Conservation (phyloP, 2,113 vertebrate species). For the Microtus montanus region DNA sequence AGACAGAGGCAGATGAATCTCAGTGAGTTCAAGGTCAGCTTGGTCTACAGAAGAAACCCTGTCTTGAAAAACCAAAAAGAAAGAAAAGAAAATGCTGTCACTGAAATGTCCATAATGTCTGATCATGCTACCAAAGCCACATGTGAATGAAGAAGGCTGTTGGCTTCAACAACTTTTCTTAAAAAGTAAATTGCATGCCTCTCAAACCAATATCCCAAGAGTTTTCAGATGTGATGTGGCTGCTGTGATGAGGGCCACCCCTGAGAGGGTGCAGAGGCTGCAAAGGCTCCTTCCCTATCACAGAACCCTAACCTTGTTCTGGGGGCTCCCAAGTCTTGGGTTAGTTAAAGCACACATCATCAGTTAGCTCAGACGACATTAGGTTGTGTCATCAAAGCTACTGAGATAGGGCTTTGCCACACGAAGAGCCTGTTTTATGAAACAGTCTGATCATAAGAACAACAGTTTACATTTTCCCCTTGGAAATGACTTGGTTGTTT, state of each 20-base stretch:
- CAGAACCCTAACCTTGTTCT: not conserved
- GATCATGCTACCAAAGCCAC: not conserved
- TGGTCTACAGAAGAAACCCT: too few species aligned
- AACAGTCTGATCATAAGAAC: not conserved
- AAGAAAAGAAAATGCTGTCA: not conserved
- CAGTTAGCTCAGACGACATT: not conserved
- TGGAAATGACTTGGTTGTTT: not conserved
- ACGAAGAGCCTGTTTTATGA: constrained; percentile 7
- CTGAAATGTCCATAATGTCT: not conserved
- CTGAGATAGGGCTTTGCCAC: not conserved
- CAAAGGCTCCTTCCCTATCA: not conserved
- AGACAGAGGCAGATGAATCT: too few species aligned
- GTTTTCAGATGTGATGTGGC: not conserved
- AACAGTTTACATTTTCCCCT: not conserved
- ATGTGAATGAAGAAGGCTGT: not conserved
- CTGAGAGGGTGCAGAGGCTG: not conserved
- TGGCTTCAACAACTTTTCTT: not conserved
- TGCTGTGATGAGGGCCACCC: not conserved
- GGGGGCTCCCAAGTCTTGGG: not conserved
- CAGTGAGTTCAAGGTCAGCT: too few species aligned
- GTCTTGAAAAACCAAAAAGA: too few species aligned
- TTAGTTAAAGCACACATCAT: not conserved
- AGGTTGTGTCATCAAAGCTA: not conserved
- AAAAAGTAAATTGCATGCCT: not conserved
- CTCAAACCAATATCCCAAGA: constrained; percentile 1